These are phyloP conservation scores for Pachyramphus minor DNA, from an alignment of 2,113 vertebrate genomes.

Conservation along the genomic window DNA sequence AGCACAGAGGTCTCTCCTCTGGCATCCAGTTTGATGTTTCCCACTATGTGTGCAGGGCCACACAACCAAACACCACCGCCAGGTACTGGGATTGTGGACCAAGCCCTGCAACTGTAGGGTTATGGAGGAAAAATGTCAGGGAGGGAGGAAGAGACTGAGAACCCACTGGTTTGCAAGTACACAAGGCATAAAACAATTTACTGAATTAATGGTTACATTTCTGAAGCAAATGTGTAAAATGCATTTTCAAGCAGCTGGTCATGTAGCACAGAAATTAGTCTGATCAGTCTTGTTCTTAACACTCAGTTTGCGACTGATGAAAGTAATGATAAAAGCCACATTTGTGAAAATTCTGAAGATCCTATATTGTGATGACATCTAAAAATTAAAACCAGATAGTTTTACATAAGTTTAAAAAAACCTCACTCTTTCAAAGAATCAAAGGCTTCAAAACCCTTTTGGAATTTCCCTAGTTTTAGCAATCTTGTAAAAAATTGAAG, in stretches of 20 bases:
- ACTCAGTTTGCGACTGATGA: background rate
- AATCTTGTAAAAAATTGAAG: background rate
- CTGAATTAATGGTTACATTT: background rate
- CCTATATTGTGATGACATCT: background rate
- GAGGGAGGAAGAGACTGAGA: background rate
- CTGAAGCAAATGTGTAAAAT: background rate
- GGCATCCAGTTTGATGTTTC: background rate
- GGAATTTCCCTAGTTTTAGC: background rate
- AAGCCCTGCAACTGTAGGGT: background rate
- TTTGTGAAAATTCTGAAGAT: background rate
- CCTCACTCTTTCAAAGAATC: background rate
- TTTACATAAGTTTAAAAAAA: background rate
- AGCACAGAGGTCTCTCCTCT: background rate
- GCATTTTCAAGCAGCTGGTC: background rate
- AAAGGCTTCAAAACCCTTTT: background rate
- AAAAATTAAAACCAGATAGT: background rate
- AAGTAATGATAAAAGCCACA: background rate
- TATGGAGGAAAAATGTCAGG: background rate
- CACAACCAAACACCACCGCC: fast-evolving
- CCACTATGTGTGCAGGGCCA: fast-evolving
- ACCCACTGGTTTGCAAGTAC: background rate
- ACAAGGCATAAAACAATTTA: background rate
- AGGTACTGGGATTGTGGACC: background rate
- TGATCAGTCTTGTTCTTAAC: background rate
- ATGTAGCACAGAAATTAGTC: background rate